Conservation (phyloP, 2,888 invertebrate species). For the Heliconius sara region DNA sequence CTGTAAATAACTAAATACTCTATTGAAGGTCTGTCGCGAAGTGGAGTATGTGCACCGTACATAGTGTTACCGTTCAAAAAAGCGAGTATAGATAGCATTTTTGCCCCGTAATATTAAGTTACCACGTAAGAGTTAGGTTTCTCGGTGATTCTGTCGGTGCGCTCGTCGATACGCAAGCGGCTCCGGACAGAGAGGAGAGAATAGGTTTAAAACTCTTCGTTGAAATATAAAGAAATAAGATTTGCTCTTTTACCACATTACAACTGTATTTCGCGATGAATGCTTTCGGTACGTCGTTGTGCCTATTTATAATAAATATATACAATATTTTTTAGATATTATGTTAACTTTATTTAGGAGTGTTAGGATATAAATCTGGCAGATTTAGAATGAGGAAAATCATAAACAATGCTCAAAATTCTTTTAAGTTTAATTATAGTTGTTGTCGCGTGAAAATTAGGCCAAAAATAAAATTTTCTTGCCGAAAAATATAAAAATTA, state of each 20-base stretch:
- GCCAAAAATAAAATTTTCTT: conserved; percentile 44
- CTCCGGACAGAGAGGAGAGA: conserved; percentile 76
- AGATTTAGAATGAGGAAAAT: conserved; percentile 60
- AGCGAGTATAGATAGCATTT: conserved; percentile 75
- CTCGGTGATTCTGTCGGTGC: conserved; percentile 70
- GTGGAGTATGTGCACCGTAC: conserved; percentile 64
- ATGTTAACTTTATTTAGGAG: conserved; percentile 80
- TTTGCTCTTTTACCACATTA: conserved; percentile 79
- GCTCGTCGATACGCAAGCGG: conserved; percentile 65
- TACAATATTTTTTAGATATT: conserved; percentile 75
- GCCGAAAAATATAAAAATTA: conserved; percentile 54
- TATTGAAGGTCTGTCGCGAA: conserved; percentile 67
- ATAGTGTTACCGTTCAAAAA: conserved; percentile 78
- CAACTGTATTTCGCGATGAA: conserved; percentile 83
- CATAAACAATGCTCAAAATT: conserved; percentile 77
- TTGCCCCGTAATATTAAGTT: conserved; percentile 83
- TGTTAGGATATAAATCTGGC: conserved; percentile 78
- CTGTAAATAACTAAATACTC: conserved; percentile 73
- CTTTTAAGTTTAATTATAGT: conserved; percentile 64
- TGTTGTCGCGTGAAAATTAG: conserved; percentile 46
- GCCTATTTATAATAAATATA: conserved; percentile 76
- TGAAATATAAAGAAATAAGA: conserved; percentile 76
- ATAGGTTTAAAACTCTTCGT: conserved; percentile 78
- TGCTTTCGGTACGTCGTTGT: conserved; percentile 75
- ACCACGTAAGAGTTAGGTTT: conserved; percentile 82